phyloP scores from a whole-genome alignment of 2,888 invertebrate species.

The Leptodirus hochenwartii region DNA sequence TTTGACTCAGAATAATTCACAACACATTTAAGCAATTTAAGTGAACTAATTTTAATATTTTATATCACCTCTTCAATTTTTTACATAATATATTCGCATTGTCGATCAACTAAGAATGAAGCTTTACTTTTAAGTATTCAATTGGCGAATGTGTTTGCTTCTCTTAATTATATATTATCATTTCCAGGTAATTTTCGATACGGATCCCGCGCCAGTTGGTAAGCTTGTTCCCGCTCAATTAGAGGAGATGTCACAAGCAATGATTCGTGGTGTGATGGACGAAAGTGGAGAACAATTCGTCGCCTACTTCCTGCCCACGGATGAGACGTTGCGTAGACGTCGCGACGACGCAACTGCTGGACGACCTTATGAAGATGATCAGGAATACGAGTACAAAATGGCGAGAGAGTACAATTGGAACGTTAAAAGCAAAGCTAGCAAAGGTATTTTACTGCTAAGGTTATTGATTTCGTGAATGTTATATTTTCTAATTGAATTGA shows the following conservation, averaged over 20 bases:
- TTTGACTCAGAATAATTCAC: too few species aligned
- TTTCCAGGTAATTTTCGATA: constrained; percentile 98
- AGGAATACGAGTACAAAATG: constrained; percentile 93
- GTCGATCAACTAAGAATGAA: too few species aligned
- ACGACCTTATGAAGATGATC: constrained; percentile 70
- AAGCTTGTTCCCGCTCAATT: constrained; percentile 74
- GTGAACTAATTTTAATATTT: too few species aligned
- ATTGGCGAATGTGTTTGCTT: too few species aligned
- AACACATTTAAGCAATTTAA: too few species aligned
- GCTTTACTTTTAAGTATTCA: too few species aligned
- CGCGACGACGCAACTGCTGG: constrained; percentile 59
- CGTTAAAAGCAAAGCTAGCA: constrained; percentile 72
- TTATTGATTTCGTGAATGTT: too few species aligned
- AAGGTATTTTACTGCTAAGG: too few species aligned
- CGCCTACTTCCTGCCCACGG: constrained; percentile 93
- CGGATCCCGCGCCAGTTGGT: constrained; percentile 87
- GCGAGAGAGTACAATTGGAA: constrained; percentile 99
- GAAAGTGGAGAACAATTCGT: constrained; percentile 98
- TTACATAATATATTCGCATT: too few species aligned
- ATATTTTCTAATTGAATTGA: too few species aligned
- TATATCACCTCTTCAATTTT: too few species aligned
- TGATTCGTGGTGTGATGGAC: constrained; percentile 99
- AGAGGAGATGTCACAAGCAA: constrained; percentile 97
- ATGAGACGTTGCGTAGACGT: constrained; percentile 79
- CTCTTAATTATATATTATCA: too few species aligned